Evolutionary conservation across 2,113 vertebrate species (phyloP), one percentile per base, ranked within the genome.

Genomic region (Merops nubicus): DNA sequence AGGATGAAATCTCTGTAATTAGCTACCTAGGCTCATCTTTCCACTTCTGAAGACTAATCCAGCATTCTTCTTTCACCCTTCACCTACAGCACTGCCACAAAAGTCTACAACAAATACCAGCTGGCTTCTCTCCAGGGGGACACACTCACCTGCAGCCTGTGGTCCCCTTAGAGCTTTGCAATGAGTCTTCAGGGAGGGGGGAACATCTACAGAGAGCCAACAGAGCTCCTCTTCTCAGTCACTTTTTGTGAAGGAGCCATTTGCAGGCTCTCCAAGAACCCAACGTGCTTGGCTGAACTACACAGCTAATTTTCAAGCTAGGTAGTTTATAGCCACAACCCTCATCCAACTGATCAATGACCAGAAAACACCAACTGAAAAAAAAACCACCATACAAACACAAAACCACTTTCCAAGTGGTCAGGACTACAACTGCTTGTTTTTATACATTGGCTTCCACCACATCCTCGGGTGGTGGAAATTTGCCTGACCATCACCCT

Each of bases 1-100:
- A 89, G 80, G 60, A 79, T 80, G 79, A 96, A 75, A 81, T 81
- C 73, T 81, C 62, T 65, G 40, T 81, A 89, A 95, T 93, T 95
- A 92, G 36, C 40, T 87, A 79, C 62, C 22, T 75, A 82, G 38
- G 82, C 65, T 95, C 86, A 82, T 78, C 88, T 94, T 93, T 92
- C 69, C 50, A 42, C 86, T 84, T 94, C 12, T 75, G 83, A 88
- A 94, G 84, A 92, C 54, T 54, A 91, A 89, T 48, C 53, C 79
- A 81, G 31, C 50, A 34, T 15, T 3, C 26, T 79, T 40, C 77
- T 87, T 89, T 79, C 65, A 87, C 64, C 40, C 69, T 92, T 89
- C 70, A 60, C 54, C 69, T 51, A 56, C 31, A 89, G 56, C 0
- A 0, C 47, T 53, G 28, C 57, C 48, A 54, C 57, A 68, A 16